Percentiles rank a stretch among this genome's conserved stretches.
Evolutionary conservation across 2,113 vertebrate genomes (phyloP).

Genomic region (Archilochus colubris): DNA sequence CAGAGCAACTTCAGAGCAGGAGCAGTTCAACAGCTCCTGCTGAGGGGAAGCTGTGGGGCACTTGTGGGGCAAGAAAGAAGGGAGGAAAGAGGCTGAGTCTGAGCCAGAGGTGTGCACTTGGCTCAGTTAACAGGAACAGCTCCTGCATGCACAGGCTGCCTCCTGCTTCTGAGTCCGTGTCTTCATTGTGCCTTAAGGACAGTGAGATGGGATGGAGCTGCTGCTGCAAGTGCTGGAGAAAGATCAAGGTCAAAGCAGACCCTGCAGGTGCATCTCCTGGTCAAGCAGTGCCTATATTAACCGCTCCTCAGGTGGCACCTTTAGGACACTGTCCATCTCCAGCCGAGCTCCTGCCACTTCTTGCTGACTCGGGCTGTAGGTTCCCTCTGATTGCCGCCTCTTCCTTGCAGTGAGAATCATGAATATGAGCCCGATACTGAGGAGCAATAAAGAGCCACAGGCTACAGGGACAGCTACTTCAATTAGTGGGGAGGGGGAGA

Average conservation of each 20-base stretch:
- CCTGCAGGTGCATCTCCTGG: background rate
- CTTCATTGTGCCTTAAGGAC: background rate
- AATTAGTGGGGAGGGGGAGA: constrained; percentile 84
- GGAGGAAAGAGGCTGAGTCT: background rate
- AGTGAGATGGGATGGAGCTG: background rate
- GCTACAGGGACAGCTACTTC: constrained; percentile 89
- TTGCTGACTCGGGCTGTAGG: constrained; percentile 96
- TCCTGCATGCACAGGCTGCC: background rate
- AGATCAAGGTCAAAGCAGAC: background rate
- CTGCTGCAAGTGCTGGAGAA: background rate
- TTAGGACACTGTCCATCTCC: constrained; percentile 98
- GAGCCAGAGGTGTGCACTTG: background rate
- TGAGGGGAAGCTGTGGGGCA: fast-evolving
- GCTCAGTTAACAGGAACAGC: background rate
- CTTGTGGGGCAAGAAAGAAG: background rate
- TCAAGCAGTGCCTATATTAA: constrained; percentile 78
- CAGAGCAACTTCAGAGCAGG: background rate
- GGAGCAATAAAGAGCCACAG: constrained; percentile 87
- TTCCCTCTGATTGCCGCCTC: constrained; percentile 95
- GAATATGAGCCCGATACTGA: constrained; percentile 85
- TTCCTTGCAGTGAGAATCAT: constrained; percentile 90
- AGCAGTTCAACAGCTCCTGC: background rate
- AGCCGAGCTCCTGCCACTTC: constrained; percentile 94
- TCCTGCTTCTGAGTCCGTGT: background rate
- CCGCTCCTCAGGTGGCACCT: constrained; percentile 96